A percentile compares a stretch with the other conserved stretches of the same genome.
phyloP scores from a whole-genome alignment of 2,888 invertebrate species.

The Neoscelio sp. region DNA sequence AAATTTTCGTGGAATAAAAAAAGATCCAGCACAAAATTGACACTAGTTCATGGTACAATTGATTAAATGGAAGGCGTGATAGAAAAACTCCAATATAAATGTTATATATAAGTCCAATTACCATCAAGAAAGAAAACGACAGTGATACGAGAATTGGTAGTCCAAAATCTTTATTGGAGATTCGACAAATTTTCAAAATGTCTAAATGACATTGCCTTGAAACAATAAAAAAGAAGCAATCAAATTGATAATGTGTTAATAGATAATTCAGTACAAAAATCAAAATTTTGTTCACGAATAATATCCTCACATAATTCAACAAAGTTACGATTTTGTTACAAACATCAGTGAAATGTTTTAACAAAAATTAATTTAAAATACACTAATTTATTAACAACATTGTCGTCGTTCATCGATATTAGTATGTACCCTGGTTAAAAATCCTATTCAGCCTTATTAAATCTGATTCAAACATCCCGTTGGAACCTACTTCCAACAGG shows the following conservation, averaged over 20 bases:
- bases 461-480: no score
- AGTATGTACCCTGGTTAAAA: no score
- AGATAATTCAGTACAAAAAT: no score
- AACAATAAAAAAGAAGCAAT: slow-evolving; percentile 14
- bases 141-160: slow-evolving; percentile 47
- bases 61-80: not conserved
- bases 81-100: slow-evolving; percentile 55
- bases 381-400: no score
- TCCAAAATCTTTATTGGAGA: slow-evolving; percentile 41
- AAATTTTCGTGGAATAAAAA: slow-evolving; percentile 49
- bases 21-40: slow-evolving; percentile 52
- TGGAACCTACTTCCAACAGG: no score
- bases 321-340: no score
- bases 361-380: no score
- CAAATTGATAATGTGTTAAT: no score
- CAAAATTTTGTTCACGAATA: slow-evolving; percentile 11
- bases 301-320: no score
- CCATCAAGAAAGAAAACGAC: slow-evolving; percentile 50
- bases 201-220: slow-evolving; percentile 42
- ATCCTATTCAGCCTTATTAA: no score
- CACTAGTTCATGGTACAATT: slow-evolving; percentile 38
- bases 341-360: no score
- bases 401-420: no score
- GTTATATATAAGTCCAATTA: slow-evolving; percentile 55
- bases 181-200: slow-evolving; percentile 39